phyloP scores from a whole-genome alignment of 2,888 invertebrate species.

The Drosophila acutilabella region DNA sequence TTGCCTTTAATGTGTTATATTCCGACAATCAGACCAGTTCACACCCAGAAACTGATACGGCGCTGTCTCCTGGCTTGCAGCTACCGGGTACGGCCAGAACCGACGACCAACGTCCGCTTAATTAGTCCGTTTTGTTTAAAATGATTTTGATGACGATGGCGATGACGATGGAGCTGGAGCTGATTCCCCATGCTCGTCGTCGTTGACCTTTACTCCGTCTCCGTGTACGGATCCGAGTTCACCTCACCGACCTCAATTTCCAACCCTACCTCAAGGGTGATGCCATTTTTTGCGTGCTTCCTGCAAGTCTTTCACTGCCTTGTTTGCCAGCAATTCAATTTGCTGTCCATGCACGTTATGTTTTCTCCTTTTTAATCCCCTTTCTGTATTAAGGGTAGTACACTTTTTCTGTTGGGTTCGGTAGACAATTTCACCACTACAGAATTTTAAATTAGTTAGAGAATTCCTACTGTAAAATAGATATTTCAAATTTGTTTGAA shows the following conservation, averaged over 20 bases:
- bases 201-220: constrained; percentile 28
- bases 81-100: not conserved
- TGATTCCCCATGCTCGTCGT: constrained; percentile 5
- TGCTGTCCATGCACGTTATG: constrained; percentile 57
- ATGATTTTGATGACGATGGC: constrained; percentile 68
- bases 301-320: constrained; percentile 46
- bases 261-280: constrained; percentile 6
- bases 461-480: too few relatives aligned
- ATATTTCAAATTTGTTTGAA: too few relatives aligned
- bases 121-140: constrained; percentile 79
- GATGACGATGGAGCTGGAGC: not conserved
- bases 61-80: not conserved
- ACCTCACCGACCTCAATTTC: not conserved
- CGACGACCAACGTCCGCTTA: constrained; percentile 66
- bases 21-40: constrained; percentile 17
- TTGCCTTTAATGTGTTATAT: constrained; percentile 3
- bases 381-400: not conserved
- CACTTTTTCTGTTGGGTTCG: not conserved
- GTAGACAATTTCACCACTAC: too few relatives aligned
- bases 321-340: constrained; percentile 73
- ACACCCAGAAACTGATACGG: constrained; percentile 19
- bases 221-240: not conserved
- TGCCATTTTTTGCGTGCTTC: constrained; percentile 43
- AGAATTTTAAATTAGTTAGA: too few relatives aligned
- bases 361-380: constrained; percentile 18